These are phyloP conservation scores for Agelaius tricolor DNA, from an alignment of 2,113 vertebrate species.

Conservation along the genomic window DNA sequence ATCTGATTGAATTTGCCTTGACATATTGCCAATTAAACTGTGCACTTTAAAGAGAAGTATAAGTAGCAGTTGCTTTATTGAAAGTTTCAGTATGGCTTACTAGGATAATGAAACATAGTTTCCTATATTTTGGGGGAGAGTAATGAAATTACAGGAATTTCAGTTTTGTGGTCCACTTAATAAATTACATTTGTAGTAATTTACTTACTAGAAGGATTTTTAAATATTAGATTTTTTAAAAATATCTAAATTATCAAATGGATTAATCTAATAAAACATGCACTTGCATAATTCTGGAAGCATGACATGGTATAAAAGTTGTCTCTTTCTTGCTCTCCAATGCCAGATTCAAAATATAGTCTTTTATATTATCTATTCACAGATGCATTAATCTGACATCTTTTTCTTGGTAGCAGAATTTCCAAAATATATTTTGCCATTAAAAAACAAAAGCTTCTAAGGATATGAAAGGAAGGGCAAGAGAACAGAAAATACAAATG, in stretches of 20 bases:
- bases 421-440: background rate
- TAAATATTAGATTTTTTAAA: background rate
- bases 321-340: background rate
- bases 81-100: background rate
- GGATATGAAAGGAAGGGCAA: background rate
- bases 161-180: background rate
- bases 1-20: background rate
- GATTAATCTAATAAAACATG: background rate
- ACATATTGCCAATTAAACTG: conserved; percentile 18
- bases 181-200: background rate
- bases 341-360: background rate
- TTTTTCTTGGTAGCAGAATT: background rate
- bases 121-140: rapidly evolving
- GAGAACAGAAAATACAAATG: background rate
- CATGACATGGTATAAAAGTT: background rate
- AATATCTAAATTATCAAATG: background rate
- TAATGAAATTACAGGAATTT: background rate
- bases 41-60: background rate
- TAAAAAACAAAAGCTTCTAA: background rate
- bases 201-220: background rate
- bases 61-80: background rate
- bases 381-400: background rate
- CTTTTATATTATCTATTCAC: background rate
- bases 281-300: background rate
- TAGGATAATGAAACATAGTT: background rate